These are phyloP conservation scores for Engystomops pustulosus DNA, from an alignment of 2,113 vertebrate species.

Conservation along the genomic window DNA sequence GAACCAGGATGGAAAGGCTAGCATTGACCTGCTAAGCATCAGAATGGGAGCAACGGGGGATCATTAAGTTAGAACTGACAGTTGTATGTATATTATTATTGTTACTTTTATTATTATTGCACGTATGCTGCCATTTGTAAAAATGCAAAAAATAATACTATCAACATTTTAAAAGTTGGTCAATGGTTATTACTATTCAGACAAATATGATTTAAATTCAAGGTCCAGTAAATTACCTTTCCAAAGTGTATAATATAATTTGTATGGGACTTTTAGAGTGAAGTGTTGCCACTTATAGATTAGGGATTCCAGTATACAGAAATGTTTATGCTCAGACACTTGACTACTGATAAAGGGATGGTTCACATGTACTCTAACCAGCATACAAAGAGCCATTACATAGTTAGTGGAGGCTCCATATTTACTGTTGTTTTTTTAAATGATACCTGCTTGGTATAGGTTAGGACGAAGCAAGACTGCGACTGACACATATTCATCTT, in stretches of 20 bases:
- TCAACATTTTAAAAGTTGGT: too few species aligned
- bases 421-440: not conserved
- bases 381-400: not conserved
- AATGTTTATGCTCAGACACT: not conserved
- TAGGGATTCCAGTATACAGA: not conserved
- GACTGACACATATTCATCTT: not conserved
- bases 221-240: not conserved
- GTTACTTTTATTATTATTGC: too few species aligned
- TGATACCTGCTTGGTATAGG: not conserved
- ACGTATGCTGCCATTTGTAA: too few species aligned
- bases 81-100: too few species aligned
- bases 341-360: not conserved
- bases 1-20: too few species aligned
- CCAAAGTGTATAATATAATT: not conserved
- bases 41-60: too few species aligned
- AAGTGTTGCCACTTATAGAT: constrained; percentile 13
- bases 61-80: too few species aligned
- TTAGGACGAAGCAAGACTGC: not conserved
- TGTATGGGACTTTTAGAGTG: not conserved
- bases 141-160: too few species aligned
- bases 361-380: not conserved
- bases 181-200: too few species aligned
- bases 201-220: not conserved
- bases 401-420: not conserved
- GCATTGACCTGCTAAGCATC: too few species aligned